These are phyloP conservation scores for Amblyornis subalaris DNA, from an alignment of 2,113 vertebrate species.

Conservation along the genomic window DNA sequence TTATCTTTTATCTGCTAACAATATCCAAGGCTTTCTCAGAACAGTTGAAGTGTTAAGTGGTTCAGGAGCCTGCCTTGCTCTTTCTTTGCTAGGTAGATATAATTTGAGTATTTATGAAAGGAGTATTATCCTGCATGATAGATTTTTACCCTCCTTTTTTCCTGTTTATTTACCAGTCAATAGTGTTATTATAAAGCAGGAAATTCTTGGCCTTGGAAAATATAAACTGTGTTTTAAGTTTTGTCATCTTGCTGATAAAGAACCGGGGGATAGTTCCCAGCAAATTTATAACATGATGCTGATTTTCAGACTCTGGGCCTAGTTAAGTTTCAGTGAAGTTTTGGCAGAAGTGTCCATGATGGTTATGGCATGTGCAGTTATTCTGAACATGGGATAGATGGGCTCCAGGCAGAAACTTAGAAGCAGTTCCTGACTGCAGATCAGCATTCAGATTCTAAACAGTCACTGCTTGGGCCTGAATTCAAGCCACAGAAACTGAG, in stretches of 20 bases:
- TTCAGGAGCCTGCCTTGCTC: background rate
- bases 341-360: background rate
- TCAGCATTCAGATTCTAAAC: background rate
- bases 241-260: background rate
- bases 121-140: background rate
- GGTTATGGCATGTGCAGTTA: background rate
- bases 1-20: background rate
- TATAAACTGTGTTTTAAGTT: background rate
- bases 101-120: background rate
- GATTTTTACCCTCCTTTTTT: background rate
- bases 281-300: background rate
- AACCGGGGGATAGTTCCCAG: background rate
- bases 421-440: background rate
- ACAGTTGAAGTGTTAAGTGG: background rate
- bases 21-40: background rate
- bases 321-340: background rate
- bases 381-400: background rate
- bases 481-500: background rate
- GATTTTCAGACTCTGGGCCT: background rate
- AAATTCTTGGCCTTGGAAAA: background rate
- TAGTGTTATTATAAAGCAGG: background rate
- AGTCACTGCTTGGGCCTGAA: background rate
- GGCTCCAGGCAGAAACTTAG: background rate
- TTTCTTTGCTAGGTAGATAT: background rate
- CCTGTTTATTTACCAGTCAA: background rate